Base-by-base conservation (phyloP, 1,140 invertebrate species). In the Parapsyche elsis region DNA sequence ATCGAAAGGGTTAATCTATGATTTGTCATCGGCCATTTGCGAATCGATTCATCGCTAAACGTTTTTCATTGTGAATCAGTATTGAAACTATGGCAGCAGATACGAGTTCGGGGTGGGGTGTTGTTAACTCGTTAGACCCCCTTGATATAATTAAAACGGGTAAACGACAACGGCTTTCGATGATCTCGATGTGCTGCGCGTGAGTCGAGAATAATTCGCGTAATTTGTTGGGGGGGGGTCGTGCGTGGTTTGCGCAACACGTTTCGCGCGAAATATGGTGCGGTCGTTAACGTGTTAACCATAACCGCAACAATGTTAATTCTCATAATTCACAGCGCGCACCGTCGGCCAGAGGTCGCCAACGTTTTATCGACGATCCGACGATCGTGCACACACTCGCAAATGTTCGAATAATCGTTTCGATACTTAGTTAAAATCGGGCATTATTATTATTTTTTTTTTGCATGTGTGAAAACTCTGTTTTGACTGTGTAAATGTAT, bases 241-340 rank as follows among this genome's bases (percentile, higher is more conserved):
- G 16, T 12, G 49, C 10, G 16, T 12, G 16, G 16, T 53, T 53
- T 16, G 49, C 10, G 49, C 49, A 53, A 14, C 16, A 53, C 49
- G 49, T 53, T 53, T 38, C 49, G 49, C 59, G 64, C 64, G 24
- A 67, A 67, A 67, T 67, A 67, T 14, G 64, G 64, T 26, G 64
- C 64, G 64, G 64, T 67, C 64, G 64, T 67, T 67, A 67, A 67
- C 64, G 64, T 67, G 64, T 67, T 67, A 67, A 67, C 64, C 64
- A 67, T 67, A 67, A 67, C 64, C 64, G 24, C 64, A 67, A 67
- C 24, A 67, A 67, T 67, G 64, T 67, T 67, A 67, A 67, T 67
- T 67, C 64, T 26, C 64, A 67, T 67, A 67, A 26, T 67, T 67
- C 64, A 67, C 64, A 5, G 24, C 10, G 59, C 59, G 49, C 49